Percentiles rank a stretch among this genome's conserved stretches.
phyloP scores from a whole-genome alignment of 2,113 vertebrate genomes.

The Erythrocercus mccallii region DNA sequence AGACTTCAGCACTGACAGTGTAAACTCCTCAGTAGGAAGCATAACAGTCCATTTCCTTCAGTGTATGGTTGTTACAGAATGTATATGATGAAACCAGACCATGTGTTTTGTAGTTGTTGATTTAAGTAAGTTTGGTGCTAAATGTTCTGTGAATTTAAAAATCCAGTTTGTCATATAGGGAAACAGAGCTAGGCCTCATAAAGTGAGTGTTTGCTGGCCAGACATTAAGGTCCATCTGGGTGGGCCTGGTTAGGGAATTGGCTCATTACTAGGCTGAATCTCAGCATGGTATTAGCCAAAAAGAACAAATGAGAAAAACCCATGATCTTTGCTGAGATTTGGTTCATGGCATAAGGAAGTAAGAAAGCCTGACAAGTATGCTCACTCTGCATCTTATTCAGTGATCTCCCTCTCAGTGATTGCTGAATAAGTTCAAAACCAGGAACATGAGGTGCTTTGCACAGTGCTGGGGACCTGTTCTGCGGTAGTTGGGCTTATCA shows the following conservation, averaged over 20 bases:
- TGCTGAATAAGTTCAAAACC: not conserved
- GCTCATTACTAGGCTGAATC: not conserved
- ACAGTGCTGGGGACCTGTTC: not conserved
- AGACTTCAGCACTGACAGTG: not conserved
- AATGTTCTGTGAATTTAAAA: not conserved
- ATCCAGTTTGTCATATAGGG: not conserved
- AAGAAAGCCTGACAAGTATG: not conserved
- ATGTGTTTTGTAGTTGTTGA: not conserved
- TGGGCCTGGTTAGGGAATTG: not conserved
- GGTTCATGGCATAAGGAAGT: not conserved
- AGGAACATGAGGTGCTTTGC: not conserved
- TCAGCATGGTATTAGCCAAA: not conserved
- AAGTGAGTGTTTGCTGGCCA: not conserved
- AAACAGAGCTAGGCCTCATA: not conserved
- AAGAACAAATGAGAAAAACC: not conserved
- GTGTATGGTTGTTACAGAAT: not conserved
- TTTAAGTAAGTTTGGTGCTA: not conserved
- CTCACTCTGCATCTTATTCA: not conserved
- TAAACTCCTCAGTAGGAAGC: not conserved
- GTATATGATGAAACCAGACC: not conserved
- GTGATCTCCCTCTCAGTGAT: not conserved
- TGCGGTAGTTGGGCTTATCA: not conserved
- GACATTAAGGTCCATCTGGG: not conserved
- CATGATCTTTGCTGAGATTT: not conserved
- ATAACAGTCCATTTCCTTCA: not conserved